Percentiles rank a stretch among this genome's conserved stretches.
These are phyloP conservation scores for Melipona quadrifasciata DNA, from an alignment of 1,140 invertebrate species.

Conservation along the genomic window DNA sequence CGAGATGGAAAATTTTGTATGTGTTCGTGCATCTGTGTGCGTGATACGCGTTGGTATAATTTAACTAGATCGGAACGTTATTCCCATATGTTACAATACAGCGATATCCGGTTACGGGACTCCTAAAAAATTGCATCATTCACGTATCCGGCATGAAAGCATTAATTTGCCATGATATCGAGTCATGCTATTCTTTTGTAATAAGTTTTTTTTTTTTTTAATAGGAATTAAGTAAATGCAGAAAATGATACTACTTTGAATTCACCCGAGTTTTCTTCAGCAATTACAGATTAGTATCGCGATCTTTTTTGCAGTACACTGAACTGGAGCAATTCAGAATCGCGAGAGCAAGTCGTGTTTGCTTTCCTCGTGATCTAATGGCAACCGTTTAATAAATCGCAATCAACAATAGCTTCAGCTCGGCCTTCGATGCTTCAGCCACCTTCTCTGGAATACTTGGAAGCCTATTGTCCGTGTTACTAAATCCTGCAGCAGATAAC, in stretches of 20 bases:
- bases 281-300: no score
- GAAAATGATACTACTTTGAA: no score
- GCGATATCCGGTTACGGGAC: slow-evolving; percentile 13
- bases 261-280: no score
- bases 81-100: background rate
- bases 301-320: no score
- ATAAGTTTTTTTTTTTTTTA: no score
- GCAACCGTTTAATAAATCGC: background rate
- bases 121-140: slow-evolving; percentile 44
- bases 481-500: background rate
- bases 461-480: background rate
- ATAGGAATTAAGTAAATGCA: no score
- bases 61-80: slow-evolving; percentile 6
- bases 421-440: background rate
- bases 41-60: background rate
- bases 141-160: slow-evolving; percentile 37
- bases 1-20: background rate
- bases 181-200: no score
- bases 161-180: no score
- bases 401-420: background rate
- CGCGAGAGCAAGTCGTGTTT: background rate
- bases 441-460: slow-evolving; percentile 1
- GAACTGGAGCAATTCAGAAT: background rate
- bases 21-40: background rate
- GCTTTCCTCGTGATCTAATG: background rate